These are phyloP conservation scores for Pachyramphus minor DNA, from an alignment of 2,113 vertebrate genomes.

Conservation along the genomic window DNA sequence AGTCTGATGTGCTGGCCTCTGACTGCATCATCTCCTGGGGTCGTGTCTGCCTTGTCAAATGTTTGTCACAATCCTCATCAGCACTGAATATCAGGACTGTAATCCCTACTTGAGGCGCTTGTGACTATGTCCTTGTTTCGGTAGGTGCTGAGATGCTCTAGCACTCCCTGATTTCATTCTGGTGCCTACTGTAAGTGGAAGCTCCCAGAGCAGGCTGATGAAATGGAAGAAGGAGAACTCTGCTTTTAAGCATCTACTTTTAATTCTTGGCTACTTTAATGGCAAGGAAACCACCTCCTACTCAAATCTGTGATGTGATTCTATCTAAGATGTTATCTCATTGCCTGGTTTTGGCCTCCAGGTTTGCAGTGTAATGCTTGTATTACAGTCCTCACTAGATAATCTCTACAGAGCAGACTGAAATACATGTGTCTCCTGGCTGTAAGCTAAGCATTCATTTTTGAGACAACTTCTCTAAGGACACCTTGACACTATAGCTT, in stretches of 20 bases:
- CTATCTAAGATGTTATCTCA: not conserved
- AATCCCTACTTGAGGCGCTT: not conserved
- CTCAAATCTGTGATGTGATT: conserved; percentile 8
- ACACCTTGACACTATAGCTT: not conserved
- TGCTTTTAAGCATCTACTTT: not conserved
- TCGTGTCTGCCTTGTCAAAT: not conserved
- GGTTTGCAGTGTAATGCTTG: not conserved
- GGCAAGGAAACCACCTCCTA: not conserved
- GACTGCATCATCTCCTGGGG: not conserved
- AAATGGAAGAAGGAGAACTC: not conserved
- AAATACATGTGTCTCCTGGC: not conserved
- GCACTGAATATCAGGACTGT: not conserved
- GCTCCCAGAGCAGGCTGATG: not conserved
- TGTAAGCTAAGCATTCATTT: not conserved
- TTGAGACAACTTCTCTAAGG: not conserved
- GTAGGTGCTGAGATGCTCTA: not conserved
- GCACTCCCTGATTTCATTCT: not conserved
- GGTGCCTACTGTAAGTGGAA: not conserved
- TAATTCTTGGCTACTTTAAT: not conserved
- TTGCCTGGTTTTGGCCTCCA: not conserved
- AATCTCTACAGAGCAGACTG: not conserved
- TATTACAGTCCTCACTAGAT: not conserved
- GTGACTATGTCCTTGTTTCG: not conserved
- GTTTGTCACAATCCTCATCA: not conserved
- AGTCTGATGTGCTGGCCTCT: not conserved